Evolutionary conservation across 1,140 invertebrate species (phyloP).

Genomic region (Lordiphosa stackelbergi): DNA sequence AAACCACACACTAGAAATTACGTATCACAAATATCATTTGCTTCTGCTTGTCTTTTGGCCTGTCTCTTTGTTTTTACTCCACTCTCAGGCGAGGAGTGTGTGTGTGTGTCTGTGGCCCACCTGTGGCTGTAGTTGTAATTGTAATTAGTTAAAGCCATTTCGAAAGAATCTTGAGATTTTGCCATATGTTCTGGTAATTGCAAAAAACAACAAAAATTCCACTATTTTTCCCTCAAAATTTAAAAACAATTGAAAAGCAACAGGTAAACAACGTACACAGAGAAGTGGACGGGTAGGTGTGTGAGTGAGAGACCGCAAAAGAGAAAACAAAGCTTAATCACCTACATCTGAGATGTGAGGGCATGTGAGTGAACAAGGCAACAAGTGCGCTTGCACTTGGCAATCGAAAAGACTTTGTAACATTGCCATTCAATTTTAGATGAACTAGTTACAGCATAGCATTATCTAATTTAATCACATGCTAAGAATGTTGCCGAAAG

Average conservation of each 20-base stretch:
- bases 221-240: conserved; percentile 41
- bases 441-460: too few species aligned
- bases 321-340: conserved; percentile 63
- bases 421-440: too few species aligned
- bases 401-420: too few species aligned
- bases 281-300: conserved; percentile 27
- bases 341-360: conserved; percentile 32
- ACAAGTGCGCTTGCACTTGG: conserved; percentile 9
- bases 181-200: conserved; percentile 54
- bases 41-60: conserved; percentile 21
- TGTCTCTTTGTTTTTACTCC: conserved; percentile 43
- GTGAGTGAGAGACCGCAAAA: conserved; percentile 58
- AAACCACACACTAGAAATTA: conserved; percentile 67
- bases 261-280: conserved; percentile 51
- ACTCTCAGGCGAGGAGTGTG: conserved; percentile 8
- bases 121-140: conserved; percentile 48
- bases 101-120: conserved; percentile 26
- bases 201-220: conserved; percentile 52
- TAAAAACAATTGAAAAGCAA: conserved; percentile 69
- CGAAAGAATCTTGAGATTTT: conserved; percentile 37
- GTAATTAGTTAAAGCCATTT: conserved; percentile 42
- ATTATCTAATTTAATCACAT: not conserved
- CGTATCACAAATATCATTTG: conserved; percentile 66
- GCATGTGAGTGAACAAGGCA: conserved; percentile 1
- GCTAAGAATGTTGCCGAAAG: too few species aligned